Conservation (phyloP, 2,888 invertebrate genomes). For the Acanthococcus lagerstroemiae region DNA sequence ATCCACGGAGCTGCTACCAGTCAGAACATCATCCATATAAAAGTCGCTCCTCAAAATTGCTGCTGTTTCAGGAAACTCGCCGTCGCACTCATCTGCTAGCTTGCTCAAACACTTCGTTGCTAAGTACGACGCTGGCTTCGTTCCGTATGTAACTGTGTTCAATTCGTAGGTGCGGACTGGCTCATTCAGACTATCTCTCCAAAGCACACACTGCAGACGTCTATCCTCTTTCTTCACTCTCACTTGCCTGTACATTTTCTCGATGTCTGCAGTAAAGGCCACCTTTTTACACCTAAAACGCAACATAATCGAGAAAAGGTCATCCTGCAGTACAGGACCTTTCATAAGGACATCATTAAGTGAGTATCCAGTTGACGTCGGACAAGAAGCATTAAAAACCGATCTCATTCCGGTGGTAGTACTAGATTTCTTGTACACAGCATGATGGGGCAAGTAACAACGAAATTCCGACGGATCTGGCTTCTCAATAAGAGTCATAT, state of each 20-base stretch:
- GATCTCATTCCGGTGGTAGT: conserved; percentile 38
- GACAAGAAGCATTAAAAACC: conserved; percentile 39
- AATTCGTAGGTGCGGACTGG: conserved; percentile 33
- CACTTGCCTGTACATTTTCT: conserved; percentile 38
- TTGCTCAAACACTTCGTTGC: conserved; percentile 33
- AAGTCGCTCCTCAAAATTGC: too few species aligned
- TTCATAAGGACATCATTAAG: conserved; percentile 31
- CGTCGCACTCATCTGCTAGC: conserved; percentile 29
- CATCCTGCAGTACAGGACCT: conserved; percentile 32
- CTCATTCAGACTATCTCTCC: conserved; percentile 33
- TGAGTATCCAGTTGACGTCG: conserved; percentile 33
- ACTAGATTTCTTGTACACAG: conserved; percentile 35
- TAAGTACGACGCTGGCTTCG: conserved; percentile 35
- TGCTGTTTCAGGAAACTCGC: conserved; percentile 30
- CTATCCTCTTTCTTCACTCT: conserved; percentile 31
- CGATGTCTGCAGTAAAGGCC: conserved; percentile 36
- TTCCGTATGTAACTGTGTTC: conserved; percentile 37
- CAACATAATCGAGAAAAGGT: conserved; percentile 28
- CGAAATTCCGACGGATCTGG: conserved; percentile 37
- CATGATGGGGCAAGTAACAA: too few species aligned
- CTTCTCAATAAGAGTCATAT: conserved; percentile 34
- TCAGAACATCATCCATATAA: too few species aligned
- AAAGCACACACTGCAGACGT: conserved; percentile 36
- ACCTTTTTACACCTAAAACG: conserved; percentile 26
- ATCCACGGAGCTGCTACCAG: too few species aligned